Evolutionary conservation across 2,113 vertebrate species (phyloP).

Genomic region (Chloebia gouldiae): DNA sequence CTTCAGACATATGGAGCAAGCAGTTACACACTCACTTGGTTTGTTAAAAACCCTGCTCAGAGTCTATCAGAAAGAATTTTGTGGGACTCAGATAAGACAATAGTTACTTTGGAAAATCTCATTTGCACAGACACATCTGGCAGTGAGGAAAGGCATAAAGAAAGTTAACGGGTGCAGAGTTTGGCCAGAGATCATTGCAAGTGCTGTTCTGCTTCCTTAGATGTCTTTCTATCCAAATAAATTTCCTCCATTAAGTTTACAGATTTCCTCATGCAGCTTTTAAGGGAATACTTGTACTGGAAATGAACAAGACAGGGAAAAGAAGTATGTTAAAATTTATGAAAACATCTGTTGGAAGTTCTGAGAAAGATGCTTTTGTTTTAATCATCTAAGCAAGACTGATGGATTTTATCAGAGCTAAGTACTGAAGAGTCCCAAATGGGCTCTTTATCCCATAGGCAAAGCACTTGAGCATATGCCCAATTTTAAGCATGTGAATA

Average conservation of each 20-base stretch:
- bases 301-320: slow-evolving; percentile 41
- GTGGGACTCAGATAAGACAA: slow-evolving; percentile 14
- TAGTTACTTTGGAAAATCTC: slow-evolving; percentile 24
- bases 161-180: slow-evolving; percentile 44
- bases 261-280: slow-evolving; percentile 44
- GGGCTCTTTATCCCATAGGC: slow-evolving; percentile 47
- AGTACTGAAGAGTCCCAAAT: slow-evolving; percentile 33
- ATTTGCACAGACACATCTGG: slow-evolving; percentile 28
- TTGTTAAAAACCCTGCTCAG: not conserved
- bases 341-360: slow-evolving; percentile 61
- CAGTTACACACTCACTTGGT: not conserved
- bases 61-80: not conserved
- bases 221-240: slow-evolving; percentile 53
- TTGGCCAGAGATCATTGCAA: slow-evolving; percentile 37
- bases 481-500: slow-evolving; percentile 54
- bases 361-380: slow-evolving; percentile 63
- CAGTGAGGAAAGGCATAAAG: not conserved
- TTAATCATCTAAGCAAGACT: slow-evolving; percentile 44
- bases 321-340: slow-evolving; percentile 53
- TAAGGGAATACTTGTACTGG: slow-evolving; percentile 53
- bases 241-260: slow-evolving; percentile 50
- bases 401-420: slow-evolving; percentile 58
- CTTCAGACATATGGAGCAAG: not conserved
- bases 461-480: slow-evolving; percentile 32
- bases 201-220: slow-evolving; percentile 3